Percentiles rank a stretch among this genome's conserved stretches.
Evolutionary conservation across 2,888 invertebrate genomes (phyloP).

Genomic region (Epinotia brunnichana): DNA sequence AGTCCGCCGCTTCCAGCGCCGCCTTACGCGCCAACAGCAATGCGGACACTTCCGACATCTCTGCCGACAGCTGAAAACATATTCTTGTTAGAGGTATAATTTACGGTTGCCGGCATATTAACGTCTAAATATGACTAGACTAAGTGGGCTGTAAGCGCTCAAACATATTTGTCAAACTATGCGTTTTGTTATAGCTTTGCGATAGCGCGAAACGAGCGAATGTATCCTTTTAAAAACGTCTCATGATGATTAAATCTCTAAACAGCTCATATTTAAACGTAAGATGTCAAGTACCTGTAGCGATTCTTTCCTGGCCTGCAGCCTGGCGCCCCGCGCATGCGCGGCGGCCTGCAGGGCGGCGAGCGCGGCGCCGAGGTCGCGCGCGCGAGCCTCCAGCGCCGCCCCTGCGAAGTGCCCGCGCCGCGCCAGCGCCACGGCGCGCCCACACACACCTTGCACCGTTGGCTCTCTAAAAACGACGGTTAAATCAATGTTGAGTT

Average conservation of each 20-base stretch:
- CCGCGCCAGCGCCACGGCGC: constrained; percentile 91
- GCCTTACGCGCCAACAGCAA: constrained; percentile 95
- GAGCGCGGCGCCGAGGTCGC: constrained; percentile 87
- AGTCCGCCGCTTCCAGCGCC: constrained; percentile 88
- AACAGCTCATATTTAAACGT: too few species aligned
- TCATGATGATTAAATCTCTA: too few species aligned
- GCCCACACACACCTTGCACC: constrained; percentile 87
- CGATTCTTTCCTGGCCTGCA: constrained; percentile 78
- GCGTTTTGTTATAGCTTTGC: too few species aligned
- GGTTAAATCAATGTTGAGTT: too few species aligned
- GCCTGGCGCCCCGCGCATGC: constrained; percentile 86
- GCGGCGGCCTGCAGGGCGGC: constrained; percentile 89
- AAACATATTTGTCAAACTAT: too few species aligned
- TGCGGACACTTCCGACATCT: constrained; percentile 94
- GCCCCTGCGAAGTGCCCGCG: constrained; percentile 93
- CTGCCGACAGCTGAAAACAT: constrained; percentile 89
- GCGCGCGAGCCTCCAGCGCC: constrained; percentile 87
- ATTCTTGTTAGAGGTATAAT: not conserved
- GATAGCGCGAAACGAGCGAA: too few species aligned
- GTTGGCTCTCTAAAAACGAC: constrained; percentile 92
- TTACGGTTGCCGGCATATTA: too few species aligned
- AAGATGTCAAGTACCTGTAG: constrained; percentile 69
- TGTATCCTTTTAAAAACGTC: too few species aligned
- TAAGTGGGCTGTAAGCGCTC: too few species aligned
- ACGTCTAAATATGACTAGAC: too few species aligned